These are phyloP conservation scores for Mastacembelus armatus DNA, from an alignment of 2,797 vertebrate species.

Conservation along the genomic window DNA sequence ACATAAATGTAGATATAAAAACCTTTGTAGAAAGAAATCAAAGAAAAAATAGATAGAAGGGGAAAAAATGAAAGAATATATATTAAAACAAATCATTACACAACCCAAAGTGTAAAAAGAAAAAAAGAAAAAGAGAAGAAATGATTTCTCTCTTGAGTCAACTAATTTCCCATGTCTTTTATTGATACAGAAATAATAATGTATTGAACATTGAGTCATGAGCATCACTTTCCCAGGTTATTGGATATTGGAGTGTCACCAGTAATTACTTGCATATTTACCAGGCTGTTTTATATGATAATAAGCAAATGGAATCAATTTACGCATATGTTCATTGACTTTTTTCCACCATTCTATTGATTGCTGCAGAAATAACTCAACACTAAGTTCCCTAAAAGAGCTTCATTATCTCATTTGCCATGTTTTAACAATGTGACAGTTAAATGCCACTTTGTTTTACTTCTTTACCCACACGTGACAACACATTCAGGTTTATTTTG, in stretches of 20 bases:
- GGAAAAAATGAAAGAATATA: not conserved
- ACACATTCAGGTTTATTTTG: slow-evolving; percentile 35
- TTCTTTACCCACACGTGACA: slow-evolving; percentile 16
- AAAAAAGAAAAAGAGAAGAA: not conserved
- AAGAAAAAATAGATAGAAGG: not conserved
- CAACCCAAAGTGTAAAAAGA: not conserved
- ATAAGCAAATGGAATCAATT: slow-evolving; percentile 84
- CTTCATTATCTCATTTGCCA: slow-evolving; percentile 72
- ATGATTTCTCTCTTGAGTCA: not conserved
- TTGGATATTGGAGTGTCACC: slow-evolving; percentile 54
- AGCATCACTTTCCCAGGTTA: slow-evolving; percentile 42
- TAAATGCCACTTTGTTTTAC: slow-evolving; percentile 61
- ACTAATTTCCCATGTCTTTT: slow-evolving; percentile 18
- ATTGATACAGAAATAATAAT: slow-evolving; percentile 51
- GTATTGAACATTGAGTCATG: slow-evolving; percentile 29
- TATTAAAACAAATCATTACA: not conserved
- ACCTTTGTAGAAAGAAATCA: not conserved
- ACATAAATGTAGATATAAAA: not conserved
- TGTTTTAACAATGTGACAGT: slow-evolving; percentile 63
- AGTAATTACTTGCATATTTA: slow-evolving; percentile 85
- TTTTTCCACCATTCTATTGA: slow-evolving; percentile 74
- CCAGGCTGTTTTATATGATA: slow-evolving; percentile 86
- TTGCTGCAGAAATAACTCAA: slow-evolving; percentile 72
- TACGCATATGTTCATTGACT: slow-evolving; percentile 86
- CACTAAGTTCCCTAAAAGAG: slow-evolving; percentile 61